Base-by-base conservation (phyloP, 1,140 invertebrate species). In the Tyrophagus putrescentiae region DNA sequence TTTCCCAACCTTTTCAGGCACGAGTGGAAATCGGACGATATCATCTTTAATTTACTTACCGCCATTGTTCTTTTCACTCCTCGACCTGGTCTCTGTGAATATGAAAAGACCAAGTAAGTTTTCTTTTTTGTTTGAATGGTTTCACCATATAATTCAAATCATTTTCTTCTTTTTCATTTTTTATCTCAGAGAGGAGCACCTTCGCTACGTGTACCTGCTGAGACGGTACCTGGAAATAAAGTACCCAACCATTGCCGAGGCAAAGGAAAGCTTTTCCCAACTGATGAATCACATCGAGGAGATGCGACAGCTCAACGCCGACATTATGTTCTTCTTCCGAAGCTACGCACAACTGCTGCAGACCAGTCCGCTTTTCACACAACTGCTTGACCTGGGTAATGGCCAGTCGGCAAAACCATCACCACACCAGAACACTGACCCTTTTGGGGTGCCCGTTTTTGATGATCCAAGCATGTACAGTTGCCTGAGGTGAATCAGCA, bases 21-120 rank as follows among this genome's bases (percentile, higher is more conserved):
- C 6, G 76, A 79, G 44, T 88, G 85, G 82, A 77, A 84, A 21
- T 75, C 75, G 28, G 88, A 95, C 73, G 84, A 89, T 68, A 84
- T 86, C 69, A 82, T 93, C 27, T 86, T 93, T 70, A 77, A 92
- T 16, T 83, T 94, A 60, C 76, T 95, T 67, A 85, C 85, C 69
- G 86, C 89, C 54, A 91, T 95, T 65, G 78, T 87, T 44, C 74
- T 94, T 11, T 94, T 94, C 70, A 83, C 84, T 31, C 86, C 89
- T 0, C 1, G 52, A 13, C 25, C 25, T 2, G 25, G 25, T 13
- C 1, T 2, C 21, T 2, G 27, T 13, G 16, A 54, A 54, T 9
- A 54, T 54, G 28, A 54, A 54, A 54, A 31, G 27, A 54, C 39
- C 52, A 54, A 54, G 52, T 54, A 54, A 31, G 52, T 31, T 13